A percentile compares a stretch with the other conserved stretches of the same genome.
Evolutionary conservation across 2,113 vertebrate species (phyloP).

Genomic region (Hemiprocne comata): DNA sequence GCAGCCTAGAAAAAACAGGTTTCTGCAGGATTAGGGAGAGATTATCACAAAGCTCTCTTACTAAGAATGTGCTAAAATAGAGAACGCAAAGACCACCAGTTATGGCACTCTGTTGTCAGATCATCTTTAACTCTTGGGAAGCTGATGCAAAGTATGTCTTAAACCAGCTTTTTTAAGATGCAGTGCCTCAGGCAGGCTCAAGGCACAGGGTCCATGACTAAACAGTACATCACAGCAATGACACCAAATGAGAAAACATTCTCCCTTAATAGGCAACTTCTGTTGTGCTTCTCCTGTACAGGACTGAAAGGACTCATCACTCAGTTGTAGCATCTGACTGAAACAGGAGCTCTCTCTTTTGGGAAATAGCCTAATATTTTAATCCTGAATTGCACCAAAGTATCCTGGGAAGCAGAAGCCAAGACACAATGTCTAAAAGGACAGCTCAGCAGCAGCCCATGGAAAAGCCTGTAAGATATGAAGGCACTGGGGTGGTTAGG

Average conservation of each 20-base stretch:
- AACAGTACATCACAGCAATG: background rate
- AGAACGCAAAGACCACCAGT: background rate
- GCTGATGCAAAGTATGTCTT: background rate
- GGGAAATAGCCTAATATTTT: background rate
- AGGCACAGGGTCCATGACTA: background rate
- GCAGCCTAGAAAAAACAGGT: background rate
- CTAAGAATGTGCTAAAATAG: background rate
- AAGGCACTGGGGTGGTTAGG: background rate
- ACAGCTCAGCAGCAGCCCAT: background rate
- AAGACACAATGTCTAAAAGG: background rate
- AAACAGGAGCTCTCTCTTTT: background rate
- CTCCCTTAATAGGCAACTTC: background rate
- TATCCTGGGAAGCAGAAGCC: background rate
- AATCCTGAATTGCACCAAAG: background rate
- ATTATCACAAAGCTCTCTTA: slow-evolving; percentile 22
- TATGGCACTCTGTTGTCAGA: background rate
- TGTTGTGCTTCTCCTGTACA: background rate
- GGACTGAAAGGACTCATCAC: background rate
- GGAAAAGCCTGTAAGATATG: background rate
- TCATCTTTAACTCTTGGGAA: background rate
- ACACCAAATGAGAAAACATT: background rate
- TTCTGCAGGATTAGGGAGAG: background rate
- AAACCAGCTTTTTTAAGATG: background rate
- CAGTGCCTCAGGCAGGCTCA: background rate
- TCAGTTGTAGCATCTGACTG: background rate